Conservation (phyloP, 2,888 invertebrate species). For the Abscondita cerata region DNA sequence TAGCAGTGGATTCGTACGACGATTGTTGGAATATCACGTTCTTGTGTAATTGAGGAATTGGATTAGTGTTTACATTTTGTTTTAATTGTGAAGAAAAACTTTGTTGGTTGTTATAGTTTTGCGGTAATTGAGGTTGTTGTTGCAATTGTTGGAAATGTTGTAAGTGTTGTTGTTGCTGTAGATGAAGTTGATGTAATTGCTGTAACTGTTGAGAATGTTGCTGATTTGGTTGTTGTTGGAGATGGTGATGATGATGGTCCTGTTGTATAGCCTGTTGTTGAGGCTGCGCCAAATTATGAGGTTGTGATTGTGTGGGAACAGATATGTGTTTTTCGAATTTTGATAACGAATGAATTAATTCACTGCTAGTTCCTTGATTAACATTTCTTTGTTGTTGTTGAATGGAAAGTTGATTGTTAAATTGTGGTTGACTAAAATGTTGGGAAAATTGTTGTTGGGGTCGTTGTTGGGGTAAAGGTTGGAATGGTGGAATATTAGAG, state of each 20-base stretch:
- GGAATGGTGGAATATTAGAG: constrained; percentile 27
- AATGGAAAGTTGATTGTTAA: constrained; percentile 22
- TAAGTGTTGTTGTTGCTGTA: constrained; percentile 40
- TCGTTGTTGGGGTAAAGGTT: constrained; percentile 31
- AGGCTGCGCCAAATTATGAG: constrained; percentile 20
- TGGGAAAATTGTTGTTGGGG: constrained; percentile 34
- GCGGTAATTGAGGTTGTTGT: constrained; percentile 51
- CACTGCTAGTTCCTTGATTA: constrained; percentile 60
- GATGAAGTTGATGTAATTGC: constrained; percentile 29
- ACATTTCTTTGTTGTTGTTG: constrained; percentile 32
- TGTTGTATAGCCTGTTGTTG: constrained; percentile 1
- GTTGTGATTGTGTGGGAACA: constrained; percentile 53
- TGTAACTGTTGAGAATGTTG: constrained; percentile 19
- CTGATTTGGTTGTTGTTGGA: constrained; percentile 24
- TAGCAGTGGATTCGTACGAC: constrained; percentile 21
- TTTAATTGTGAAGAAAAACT: constrained; percentile 52
- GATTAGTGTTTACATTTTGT: constrained; percentile 35
- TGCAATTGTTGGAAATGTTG: constrained; percentile 49
- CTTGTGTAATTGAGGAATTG: constrained; percentile 18
- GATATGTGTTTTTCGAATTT: constrained; percentile 82
- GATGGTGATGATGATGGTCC: constrained; percentile 31
- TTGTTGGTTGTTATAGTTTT: constrained; percentile 37
- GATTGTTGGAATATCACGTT: constrained; percentile 33
- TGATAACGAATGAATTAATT: constrained; percentile 77
- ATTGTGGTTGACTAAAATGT: constrained; percentile 36